A percentile compares a stretch with the other conserved stretches of the same genome.
phyloP scores from a whole-genome alignment of 2,888 invertebrate species.

The Linnaemya vulpina region DNA sequence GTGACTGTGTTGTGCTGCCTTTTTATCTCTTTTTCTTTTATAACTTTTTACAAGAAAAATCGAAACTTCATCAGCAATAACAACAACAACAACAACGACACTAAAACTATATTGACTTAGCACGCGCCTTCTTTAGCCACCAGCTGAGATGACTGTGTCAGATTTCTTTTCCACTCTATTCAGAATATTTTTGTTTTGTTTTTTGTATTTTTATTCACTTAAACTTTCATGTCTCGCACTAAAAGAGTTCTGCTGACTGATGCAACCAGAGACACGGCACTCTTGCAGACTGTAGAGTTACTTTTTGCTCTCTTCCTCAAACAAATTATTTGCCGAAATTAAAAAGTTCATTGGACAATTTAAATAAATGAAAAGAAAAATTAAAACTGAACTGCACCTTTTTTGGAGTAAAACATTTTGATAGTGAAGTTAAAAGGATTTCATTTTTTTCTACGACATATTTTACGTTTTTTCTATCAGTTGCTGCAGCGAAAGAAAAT shows the following conservation, averaged over 20 bases:
- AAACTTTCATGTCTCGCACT: conserved; percentile 38
- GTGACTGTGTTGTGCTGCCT: neutral
- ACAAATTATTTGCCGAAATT: conserved; percentile 32
- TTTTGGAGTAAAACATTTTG: conserved; percentile 31
- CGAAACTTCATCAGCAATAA: conserved; percentile 23
- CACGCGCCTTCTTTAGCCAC: conserved; percentile 74
- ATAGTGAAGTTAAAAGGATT: conserved; percentile 24
- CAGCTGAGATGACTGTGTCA: conserved; percentile 72
- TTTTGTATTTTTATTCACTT: conserved; percentile 32
- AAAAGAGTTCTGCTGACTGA: conserved; percentile 30
- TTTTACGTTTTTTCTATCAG: conserved; percentile 38
- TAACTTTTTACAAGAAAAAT: conserved; percentile 19
- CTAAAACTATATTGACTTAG: conserved; percentile 64
- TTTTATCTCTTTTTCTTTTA: neutral
- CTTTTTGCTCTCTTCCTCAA: neutral
- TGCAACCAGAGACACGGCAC: neutral
- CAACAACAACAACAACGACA: conserved; percentile 31
- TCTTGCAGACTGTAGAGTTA: neutral
- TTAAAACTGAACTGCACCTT: conserved; percentile 31
- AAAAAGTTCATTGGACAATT: conserved; percentile 37
- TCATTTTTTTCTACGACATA: neutral
- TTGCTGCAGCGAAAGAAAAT: no score
- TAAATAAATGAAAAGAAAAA: conserved; percentile 11
- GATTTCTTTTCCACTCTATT: conserved; percentile 44
- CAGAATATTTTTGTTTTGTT: conserved; percentile 17